Conservation (phyloP, 2,888 invertebrate genomes). For the Megaustenia siamemsis region DNA sequence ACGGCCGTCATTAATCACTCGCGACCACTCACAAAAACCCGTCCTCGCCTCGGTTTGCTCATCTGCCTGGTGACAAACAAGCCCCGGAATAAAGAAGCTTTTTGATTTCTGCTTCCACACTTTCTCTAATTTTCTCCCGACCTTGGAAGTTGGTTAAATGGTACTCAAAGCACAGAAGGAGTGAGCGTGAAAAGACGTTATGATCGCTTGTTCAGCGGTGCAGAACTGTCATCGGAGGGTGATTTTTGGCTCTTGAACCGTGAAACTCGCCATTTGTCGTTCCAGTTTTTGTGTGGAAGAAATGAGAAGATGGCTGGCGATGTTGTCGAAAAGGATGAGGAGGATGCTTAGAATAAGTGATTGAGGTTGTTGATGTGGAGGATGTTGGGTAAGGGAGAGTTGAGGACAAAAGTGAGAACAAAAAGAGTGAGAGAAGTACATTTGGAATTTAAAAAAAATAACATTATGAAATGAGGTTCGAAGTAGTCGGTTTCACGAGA, state of each 20-base stretch:
- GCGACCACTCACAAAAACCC: neutral
- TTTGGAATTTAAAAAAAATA: too few relatives aligned
- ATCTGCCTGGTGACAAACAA: neutral
- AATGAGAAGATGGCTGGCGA: neutral
- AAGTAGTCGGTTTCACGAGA: too few relatives aligned
- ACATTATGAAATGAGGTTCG: too few relatives aligned
- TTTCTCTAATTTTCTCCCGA: conserved; percentile 7
- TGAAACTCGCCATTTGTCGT: conserved; percentile 16
- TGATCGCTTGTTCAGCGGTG: neutral
- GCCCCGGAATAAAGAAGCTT: neutral
- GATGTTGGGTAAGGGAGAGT: neutral
- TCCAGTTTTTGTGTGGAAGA: neutral
- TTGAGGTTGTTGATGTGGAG: too few relatives aligned
- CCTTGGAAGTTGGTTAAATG: neutral
- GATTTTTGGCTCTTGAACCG: conserved; percentile 5
- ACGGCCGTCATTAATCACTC: conserved; percentile 26
- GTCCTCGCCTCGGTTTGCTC: neutral
- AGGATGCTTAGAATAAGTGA: too few relatives aligned
- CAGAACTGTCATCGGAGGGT: neutral
- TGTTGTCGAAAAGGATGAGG: neutral
- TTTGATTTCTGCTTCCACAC: neutral
- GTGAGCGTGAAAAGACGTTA: neutral
- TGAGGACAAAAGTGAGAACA: too few relatives aligned
- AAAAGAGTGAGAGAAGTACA: too few relatives aligned
- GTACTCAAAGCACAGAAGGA: neutral